Percentiles rank a stretch among this genome's conserved stretches.
These are phyloP conservation scores for Plutella xylostella DNA, from an alignment of 2,888 invertebrate species.

Conservation along the genomic window DNA sequence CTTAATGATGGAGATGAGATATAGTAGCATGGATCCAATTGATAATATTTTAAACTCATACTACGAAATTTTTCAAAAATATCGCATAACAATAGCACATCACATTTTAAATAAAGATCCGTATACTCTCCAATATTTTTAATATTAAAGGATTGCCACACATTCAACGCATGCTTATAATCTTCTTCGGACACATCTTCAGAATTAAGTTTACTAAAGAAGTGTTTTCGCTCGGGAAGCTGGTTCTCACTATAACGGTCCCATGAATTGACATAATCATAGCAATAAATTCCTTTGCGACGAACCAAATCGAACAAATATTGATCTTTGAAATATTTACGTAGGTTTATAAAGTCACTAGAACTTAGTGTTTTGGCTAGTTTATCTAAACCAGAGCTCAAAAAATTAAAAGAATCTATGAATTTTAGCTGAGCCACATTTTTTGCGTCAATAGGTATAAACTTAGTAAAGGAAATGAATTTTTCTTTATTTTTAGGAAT, in stretches of 20 bases:
- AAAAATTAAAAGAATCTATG: conserved; percentile 8
- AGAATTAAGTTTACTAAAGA: conserved; percentile 6
- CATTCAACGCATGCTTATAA: too few species aligned
- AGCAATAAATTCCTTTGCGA: conserved; percentile 12
- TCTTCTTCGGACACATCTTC: not conserved
- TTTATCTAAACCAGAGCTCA: conserved; percentile 12
- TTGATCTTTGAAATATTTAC: conserved; percentile 3
- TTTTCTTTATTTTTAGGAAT: conserved; percentile 12
- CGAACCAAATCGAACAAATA: conserved; percentile 6
- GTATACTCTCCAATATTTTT: conserved; percentile 12
- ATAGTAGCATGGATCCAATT: conserved; percentile 10
- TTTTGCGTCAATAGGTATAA: not conserved
- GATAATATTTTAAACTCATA: conserved; percentile 7
- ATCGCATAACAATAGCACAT: conserved; percentile 11
- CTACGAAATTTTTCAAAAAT: conserved; percentile 13
- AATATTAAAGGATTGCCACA: conserved; percentile 9
- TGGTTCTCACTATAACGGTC: conserved; percentile 6
- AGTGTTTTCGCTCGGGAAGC: conserved; percentile 4
- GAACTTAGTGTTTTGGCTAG: conserved; percentile 7
- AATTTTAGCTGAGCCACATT: conserved; percentile 6
- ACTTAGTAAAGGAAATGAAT: conserved; percentile 12
- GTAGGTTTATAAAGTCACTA: conserved; percentile 7
- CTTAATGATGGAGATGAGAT: conserved; percentile 9
- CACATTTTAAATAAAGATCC: conserved; percentile 13
- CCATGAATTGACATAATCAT: conserved; percentile 13